These are phyloP conservation scores for Psilopogon haemacephalus DNA, from an alignment of 2,113 vertebrate genomes.

Conservation along the genomic window DNA sequence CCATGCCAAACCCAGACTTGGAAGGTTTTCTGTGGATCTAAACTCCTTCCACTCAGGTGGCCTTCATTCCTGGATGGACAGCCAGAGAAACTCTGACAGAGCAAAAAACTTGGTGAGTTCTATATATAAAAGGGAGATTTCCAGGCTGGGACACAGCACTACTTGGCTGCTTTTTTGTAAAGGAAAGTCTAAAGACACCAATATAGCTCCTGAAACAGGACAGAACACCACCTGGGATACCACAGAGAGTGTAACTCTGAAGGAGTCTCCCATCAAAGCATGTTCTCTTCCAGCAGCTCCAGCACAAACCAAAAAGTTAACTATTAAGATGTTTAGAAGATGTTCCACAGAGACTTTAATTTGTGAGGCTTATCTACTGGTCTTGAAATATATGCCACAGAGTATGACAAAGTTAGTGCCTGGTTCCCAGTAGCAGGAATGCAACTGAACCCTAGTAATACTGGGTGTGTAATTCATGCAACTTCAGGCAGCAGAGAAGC, in stretches of 20 bases:
- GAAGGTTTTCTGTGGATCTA: neutral
- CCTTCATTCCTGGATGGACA: neutral
- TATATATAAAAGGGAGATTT: neutral
- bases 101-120: neutral
- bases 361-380: neutral
- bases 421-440: neutral
- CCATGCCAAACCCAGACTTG: neutral
- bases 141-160: neutral
- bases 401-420: accelerated
- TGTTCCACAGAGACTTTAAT: neutral
- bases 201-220: neutral
- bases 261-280: neutral
- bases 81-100: no score
- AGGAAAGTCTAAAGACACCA: neutral
- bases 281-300: neutral
- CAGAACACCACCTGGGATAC: neutral
- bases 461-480: neutral
- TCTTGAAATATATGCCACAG: neutral
- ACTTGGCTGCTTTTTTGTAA: neutral
- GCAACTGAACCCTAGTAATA: neutral
- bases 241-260: accelerated
- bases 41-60: neutral
- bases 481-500: neutral
- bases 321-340: neutral
- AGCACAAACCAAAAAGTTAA: neutral